Base-by-base conservation (phyloP, 2,113 vertebrate species). In the Amia ocellicauda region DNA sequence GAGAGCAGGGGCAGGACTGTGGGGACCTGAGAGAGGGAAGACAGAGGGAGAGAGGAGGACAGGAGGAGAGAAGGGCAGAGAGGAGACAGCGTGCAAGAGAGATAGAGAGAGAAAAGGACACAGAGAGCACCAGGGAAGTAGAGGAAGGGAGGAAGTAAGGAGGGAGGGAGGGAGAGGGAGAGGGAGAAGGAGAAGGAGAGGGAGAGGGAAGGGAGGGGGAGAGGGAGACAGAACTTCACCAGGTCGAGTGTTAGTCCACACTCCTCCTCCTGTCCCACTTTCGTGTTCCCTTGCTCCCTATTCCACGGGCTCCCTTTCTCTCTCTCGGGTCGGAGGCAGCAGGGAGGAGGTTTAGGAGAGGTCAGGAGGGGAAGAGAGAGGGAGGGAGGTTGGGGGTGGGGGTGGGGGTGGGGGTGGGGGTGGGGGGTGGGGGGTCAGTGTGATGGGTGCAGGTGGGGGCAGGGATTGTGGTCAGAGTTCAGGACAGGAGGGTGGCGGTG, bases 301-400 rank as follows among this genome's bases (percentile, higher is more conserved):
- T n/a, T n/a, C n/a, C n/a, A n/a, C n/a, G n/a, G n/a, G n/a, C 31
- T 36, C 31, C 31, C 31, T 36, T 11, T 2, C 1, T 11, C 31
- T 36, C 31, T 36, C 31, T 11, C 31, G 31, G 5, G 5, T 36
- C 1, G 31, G 31, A 1, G 31, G 31, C 2, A 36, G 31, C 31
- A 36, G 31, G 31, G 31, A 5, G 31, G 31, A 5, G 31, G 31
- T 11, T 36, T 11, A 58, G 50, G 68, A 69, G 75, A 80, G 57
- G 45, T 73, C 68, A 69, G 67, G 31, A 3, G 45, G 58, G 40
- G 78, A 69, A 29, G 78, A 69, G 42, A 52, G 67, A 60, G 68
- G 78, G 76, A 72, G 68, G 60, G 69, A 40, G 60, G 58, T 69
- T 58, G 72, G 73, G 69, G 79, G 79, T 76, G 79, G 31, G 53